These are phyloP conservation scores for Spodoptera picta DNA, from an alignment of 2,888 invertebrate species.

Conservation along the genomic window DNA sequence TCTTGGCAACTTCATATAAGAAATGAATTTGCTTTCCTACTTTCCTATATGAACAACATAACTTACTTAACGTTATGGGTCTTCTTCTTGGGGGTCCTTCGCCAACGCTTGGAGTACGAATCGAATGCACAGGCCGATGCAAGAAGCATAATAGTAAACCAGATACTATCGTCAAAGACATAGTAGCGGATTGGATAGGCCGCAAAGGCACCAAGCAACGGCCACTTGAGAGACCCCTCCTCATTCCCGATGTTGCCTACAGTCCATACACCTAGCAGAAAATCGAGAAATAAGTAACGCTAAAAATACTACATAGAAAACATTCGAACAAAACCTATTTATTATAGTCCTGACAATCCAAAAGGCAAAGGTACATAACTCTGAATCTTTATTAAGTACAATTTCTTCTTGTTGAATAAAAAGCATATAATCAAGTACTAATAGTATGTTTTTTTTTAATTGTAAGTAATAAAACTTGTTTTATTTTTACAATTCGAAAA, in stretches of 20 bases:
- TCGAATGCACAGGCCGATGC: conserved; percentile 92
- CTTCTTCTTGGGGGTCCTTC: conserved; percentile 88
- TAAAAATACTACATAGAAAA: too few relatives aligned
- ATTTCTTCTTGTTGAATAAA: too few relatives aligned
- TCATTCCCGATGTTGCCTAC: conserved; percentile 97
- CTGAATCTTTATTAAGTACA: too few relatives aligned
- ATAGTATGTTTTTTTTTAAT: too few relatives aligned
- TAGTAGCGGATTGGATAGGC: conserved; percentile 92
- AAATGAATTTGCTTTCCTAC: not conserved
- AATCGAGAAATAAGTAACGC: not conserved
- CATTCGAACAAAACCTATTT: too few relatives aligned
- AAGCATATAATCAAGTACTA: too few relatives aligned
- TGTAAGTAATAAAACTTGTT: too few relatives aligned
- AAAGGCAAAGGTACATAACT: too few relatives aligned
- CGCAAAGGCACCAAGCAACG: conserved; percentile 91
- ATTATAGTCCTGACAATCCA: too few relatives aligned
- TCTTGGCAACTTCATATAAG: not conserved
- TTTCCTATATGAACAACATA: not conserved
- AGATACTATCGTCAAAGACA: conserved; percentile 92
- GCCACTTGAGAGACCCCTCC: conserved; percentile 91
- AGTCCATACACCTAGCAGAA: conserved; percentile 93
- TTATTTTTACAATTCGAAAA: too few relatives aligned
- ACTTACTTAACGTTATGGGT: conserved; percentile 72
- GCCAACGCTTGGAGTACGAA: conserved; percentile 93
- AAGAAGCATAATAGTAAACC: conserved; percentile 91